A percentile compares a stretch with the other conserved stretches of the same genome.
phyloP scores from a whole-genome alignment of 2,888 invertebrate genomes.

The Tenthredo livida region DNA sequence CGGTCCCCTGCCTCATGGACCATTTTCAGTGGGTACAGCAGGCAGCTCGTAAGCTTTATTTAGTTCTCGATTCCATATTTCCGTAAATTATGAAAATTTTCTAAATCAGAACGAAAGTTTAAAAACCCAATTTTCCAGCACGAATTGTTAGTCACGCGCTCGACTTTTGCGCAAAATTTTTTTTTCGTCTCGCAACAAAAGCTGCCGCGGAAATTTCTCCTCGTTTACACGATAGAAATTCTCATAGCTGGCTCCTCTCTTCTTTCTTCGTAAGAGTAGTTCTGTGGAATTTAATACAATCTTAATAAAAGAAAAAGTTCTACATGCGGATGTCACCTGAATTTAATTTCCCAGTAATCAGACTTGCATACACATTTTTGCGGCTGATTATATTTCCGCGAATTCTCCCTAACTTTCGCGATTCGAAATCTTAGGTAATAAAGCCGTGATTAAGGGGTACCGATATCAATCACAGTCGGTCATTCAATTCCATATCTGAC shows the following conservation, averaged over 20 bases:
- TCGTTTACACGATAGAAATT: neutral
- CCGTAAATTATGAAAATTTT: neutral
- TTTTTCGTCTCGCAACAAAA: neutral
- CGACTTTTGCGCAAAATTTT: neutral
- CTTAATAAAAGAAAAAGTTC: too few relatives aligned
- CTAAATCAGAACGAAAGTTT: neutral
- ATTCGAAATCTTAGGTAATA: neutral
- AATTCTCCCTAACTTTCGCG: neutral
- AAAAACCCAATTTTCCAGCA: too few relatives aligned
- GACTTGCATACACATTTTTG: neutral
- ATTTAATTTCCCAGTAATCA: neutral
- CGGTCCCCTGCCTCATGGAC: neutral
- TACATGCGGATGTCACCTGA: neutral
- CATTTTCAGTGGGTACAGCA: neutral
- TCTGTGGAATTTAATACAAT: too few relatives aligned
- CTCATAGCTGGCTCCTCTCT: too few relatives aligned
- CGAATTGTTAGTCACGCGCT: too few relatives aligned
- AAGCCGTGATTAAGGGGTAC: neutral
- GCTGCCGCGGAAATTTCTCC: neutral
- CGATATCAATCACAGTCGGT: neutral
- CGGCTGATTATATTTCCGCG: neutral
- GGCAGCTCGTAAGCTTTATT: neutral
- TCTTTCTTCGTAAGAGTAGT: too few relatives aligned
- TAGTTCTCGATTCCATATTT: neutral
- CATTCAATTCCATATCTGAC: conserved; percentile 2